Evolutionary conservation across 2,113 vertebrate genomes (phyloP), one percentile per base, ranked within the genome.

Genomic region (Tylochromis polylepis): DNA sequence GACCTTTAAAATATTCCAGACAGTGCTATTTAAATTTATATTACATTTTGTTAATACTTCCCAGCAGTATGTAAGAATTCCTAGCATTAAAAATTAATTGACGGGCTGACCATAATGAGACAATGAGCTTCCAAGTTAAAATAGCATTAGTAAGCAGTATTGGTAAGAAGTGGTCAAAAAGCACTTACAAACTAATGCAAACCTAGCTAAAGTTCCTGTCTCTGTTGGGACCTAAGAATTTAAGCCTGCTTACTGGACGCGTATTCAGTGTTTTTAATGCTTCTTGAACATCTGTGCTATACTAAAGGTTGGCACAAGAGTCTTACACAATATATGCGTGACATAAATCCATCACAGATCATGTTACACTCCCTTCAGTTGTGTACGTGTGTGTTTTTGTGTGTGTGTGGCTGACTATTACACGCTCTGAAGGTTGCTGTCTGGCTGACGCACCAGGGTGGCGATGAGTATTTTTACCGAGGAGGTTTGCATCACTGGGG

Each of bases 401-500:
- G 83, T 4, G 24, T 84, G 90, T 94, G 91, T 86, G 87, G 89
- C 85, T 31, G 70, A 41, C 86, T 36, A 46, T 85, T 85, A 87
- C 88, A 79, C 78, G 65, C 89, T 81, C 62, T 29, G 84, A 93
- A 90, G 88, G 92, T 88, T 89, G 59, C 85, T 29, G 82, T 88
- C 83, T 93, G 93, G 90, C 88, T 77, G 85, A 90, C 51, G 59
- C 88, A 57, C 75, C 67, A 11, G 85, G 65, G 93, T 58, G 92
- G 90, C 43, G 85, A 90, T 53, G 85, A 83, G 80, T 92, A 80
- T 90, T 94, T 94, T 94, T 86, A 88, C 81, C 6, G 46, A 88
- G 83, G 90, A 93, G 92, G 91, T 93, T 94, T 92, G 84, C 92
- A 93, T 94, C 93, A 82, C 91, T 87, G 89, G 87, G 49, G 94